A percentile compares a stretch with the other conserved stretches of the same genome.
phyloP scores from a whole-genome alignment of 1,140 invertebrate species.

The Eupeodes corollae region DNA sequence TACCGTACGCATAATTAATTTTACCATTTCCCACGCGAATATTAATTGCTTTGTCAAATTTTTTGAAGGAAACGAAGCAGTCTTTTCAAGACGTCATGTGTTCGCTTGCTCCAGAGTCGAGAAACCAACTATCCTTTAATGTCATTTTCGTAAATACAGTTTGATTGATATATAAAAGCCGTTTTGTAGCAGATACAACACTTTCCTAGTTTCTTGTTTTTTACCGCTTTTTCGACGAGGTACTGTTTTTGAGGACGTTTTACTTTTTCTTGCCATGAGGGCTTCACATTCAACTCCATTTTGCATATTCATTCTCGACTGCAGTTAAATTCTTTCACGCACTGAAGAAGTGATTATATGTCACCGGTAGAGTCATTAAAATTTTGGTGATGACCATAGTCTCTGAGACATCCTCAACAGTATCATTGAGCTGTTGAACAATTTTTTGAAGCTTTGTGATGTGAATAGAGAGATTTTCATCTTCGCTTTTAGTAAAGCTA shows the following conservation, averaged over 20 bases:
- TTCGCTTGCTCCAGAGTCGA: conserved; percentile 5
- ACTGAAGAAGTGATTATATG: conserved; percentile 16
- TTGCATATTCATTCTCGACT: conserved; percentile 5
- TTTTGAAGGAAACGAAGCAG: not conserved
- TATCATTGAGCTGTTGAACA: conserved; percentile 13
- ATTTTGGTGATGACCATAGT: conserved; percentile 23
- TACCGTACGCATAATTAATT: not conserved
- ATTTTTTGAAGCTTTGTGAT: conserved; percentile 8
- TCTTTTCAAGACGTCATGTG: conserved; percentile 5
- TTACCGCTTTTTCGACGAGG: too few species aligned
- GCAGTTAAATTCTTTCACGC: conserved; percentile 15
- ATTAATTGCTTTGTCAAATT: too few species aligned
- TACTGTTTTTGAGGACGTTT: too few species aligned
- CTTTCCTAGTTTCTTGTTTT: too few species aligned
- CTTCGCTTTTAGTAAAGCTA: conserved; percentile 10
- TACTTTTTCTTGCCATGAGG: too few species aligned
- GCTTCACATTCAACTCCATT: not conserved
- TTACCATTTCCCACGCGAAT: not conserved
- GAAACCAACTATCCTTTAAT: too few species aligned
- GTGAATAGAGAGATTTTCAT: too few species aligned
- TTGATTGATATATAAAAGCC: too few species aligned
- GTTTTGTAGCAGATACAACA: too few species aligned
- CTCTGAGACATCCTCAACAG: too few species aligned
- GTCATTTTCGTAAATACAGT: too few species aligned
- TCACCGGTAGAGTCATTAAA: conserved; percentile 18